Conservation (phyloP, 2,888 invertebrate genomes). For the Sarcophaga carnaria region DNA sequence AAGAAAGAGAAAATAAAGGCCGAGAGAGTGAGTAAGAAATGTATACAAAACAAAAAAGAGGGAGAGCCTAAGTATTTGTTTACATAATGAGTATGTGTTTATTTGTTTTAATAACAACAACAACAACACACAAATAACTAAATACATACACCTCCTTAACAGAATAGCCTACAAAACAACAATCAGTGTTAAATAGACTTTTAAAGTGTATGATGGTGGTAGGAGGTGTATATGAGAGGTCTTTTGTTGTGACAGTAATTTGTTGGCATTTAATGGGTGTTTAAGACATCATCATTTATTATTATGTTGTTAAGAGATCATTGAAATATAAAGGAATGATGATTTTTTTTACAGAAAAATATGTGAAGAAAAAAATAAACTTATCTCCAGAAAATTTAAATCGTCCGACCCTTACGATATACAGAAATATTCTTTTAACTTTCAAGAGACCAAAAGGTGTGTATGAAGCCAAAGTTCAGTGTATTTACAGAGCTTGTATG, state of each 20-base stretch:
- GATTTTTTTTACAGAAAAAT: no score
- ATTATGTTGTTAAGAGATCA: slow-evolving; percentile 20
- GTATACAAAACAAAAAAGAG: not conserved
- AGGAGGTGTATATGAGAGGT: slow-evolving; percentile 5
- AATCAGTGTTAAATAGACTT: not conserved
- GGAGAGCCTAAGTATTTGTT: slow-evolving; percentile 59
- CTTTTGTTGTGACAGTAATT: slow-evolving; percentile 56
- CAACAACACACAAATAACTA: not conserved
- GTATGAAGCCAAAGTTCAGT: no score
- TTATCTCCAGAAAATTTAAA: no score
- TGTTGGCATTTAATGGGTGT: slow-evolving; percentile 52
- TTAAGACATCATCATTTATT: slow-evolving; percentile 29
- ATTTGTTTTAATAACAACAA: slow-evolving; percentile 73
- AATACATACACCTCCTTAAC: slow-evolving; percentile 63
- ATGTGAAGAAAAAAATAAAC: no score
- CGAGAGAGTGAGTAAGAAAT: not conserved
- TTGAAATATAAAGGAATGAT: not conserved
- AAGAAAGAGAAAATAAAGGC: not conserved
- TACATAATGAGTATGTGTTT: slow-evolving; percentile 68
- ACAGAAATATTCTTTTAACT: no score
- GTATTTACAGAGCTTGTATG: no score
- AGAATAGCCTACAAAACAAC: slow-evolving; percentile 57
- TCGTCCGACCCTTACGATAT: no score
- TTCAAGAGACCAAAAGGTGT: no score
- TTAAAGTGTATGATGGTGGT: not conserved